These are phyloP conservation scores for Sebastes diaconus DNA, from an alignment of 2,797 vertebrate genomes.

Conservation along the genomic window DNA sequence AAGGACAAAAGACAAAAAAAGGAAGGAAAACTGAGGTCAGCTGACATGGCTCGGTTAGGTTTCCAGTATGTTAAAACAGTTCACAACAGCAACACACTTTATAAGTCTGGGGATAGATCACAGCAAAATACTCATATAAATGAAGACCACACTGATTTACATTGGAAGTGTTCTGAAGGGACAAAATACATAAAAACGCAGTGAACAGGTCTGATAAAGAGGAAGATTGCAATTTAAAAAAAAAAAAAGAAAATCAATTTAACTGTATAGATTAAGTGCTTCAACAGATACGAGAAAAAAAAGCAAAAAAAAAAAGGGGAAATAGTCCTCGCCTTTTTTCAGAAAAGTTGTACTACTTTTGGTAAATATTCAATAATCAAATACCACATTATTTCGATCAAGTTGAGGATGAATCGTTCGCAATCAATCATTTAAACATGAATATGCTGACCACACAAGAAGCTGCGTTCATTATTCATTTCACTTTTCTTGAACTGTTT, in stretches of 20 bases:
- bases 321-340: background rate
- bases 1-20: slow-evolving; percentile 15
- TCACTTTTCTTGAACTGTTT: background rate
- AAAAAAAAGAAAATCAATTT: background rate
- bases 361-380: background rate
- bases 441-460: background rate
- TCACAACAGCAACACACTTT: slow-evolving; percentile 59
- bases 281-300: background rate
- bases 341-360: background rate
- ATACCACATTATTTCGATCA: background rate
- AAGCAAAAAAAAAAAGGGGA: background rate
- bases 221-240: background rate
- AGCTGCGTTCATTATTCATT: background rate
- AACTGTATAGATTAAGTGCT: slow-evolving; percentile 57
- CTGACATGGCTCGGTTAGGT: slow-evolving; percentile 73
- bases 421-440: background rate
- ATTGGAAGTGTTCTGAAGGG: slow-evolving; percentile 6
- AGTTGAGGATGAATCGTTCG: background rate
- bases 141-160: background rate
- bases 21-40: slow-evolving; percentile 72
- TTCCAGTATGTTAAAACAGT: slow-evolving; percentile 71
- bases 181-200: slow-evolving; percentile 5
- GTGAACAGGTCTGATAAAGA: background rate
- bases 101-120: slow-evolving; percentile 44
- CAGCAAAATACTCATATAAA: slow-evolving; percentile 39